Conservation (phyloP, 2,797 vertebrate species). For the Oophaga sylvatica region DNA sequence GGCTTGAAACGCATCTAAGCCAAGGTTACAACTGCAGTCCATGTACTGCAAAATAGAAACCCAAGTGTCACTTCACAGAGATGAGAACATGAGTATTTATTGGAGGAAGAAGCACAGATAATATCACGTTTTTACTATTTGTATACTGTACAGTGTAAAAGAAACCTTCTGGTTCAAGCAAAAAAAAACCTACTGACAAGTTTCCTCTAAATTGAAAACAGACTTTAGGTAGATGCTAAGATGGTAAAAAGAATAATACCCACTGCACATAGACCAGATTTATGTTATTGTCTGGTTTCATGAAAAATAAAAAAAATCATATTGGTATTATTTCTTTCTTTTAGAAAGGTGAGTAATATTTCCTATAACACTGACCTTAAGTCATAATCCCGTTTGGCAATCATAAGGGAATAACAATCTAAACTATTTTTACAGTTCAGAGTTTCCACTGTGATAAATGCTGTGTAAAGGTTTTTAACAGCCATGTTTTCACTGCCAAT, state of each 20-base stretch:
- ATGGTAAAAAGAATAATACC: neutral
- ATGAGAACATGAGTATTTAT: too few species aligned
- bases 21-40: too few species aligned
- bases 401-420: slow-evolving; percentile 63
- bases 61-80: too few species aligned
- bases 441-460: slow-evolving; percentile 58
- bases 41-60: too few species aligned
- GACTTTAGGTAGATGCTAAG: neutral
- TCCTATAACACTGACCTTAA: slow-evolving; percentile 66
- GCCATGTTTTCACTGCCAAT: slow-evolving; percentile 60
- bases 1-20: too few species aligned
- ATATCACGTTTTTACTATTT: neutral
- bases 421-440: slow-evolving; percentile 65
- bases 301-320: slow-evolving; percentile 57
- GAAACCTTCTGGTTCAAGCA: neutral
- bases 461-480: slow-evolving; percentile 56
- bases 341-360: slow-evolving; percentile 68
- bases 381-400: slow-evolving; percentile 65
- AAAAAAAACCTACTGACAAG: neutral
- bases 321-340: slow-evolving; percentile 65
- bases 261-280: neutral
- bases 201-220: neutral
- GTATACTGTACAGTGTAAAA: neutral
- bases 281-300: neutral
- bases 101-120: too few species aligned